Conservation (phyloP, 2,797 vertebrate genomes). For the Hypotaenidia philippensis region DNA sequence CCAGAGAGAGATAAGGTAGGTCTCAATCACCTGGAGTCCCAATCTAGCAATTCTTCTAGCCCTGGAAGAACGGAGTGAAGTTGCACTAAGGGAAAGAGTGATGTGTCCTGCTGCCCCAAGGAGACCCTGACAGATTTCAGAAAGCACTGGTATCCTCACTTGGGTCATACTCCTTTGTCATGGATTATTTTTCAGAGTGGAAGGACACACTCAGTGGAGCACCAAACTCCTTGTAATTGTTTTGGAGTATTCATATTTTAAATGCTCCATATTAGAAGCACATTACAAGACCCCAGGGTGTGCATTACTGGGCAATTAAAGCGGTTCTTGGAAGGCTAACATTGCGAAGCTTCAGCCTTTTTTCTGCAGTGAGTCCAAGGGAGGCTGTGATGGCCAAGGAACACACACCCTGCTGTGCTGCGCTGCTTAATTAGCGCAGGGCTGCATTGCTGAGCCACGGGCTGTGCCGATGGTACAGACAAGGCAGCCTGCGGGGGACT, state of each 20-base stretch:
- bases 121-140: not conserved
- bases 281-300: constrained; percentile 70
- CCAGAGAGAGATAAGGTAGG: not conserved
- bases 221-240: constrained; percentile 58
- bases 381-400: constrained; percentile 39
- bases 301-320: constrained; percentile 72
- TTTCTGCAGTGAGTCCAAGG: constrained; percentile 30
- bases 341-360: constrained; percentile 34
- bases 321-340: constrained; percentile 44
- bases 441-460: not conserved
- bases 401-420: not conserved
- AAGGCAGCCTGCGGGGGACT: not conserved
- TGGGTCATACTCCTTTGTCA: not conserved
- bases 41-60: not conserved
- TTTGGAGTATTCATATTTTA: constrained; percentile 48
- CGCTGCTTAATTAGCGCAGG: not conserved
- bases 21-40: not conserved
- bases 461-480: not conserved
- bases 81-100: not conserved
- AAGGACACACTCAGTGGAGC: constrained; percentile 19
- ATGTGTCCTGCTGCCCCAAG: not conserved
- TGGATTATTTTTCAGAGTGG: constrained; percentile 6
- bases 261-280: constrained; percentile 62
- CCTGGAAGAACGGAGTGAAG: not conserved
- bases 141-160: not conserved